Conservation (phyloP, 2,113 vertebrate genomes). For the Osmerus eperlanus region DNA sequence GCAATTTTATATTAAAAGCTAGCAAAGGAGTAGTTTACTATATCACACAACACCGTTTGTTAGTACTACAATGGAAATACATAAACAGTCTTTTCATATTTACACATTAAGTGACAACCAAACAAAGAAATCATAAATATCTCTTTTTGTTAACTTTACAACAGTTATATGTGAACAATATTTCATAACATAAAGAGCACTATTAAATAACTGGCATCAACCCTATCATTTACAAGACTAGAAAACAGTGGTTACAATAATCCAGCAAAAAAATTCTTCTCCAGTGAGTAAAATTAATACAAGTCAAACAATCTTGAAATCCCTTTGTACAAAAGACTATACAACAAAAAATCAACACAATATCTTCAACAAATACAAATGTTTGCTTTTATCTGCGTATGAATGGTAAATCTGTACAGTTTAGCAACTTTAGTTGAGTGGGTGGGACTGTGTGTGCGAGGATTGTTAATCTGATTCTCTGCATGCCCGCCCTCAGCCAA, state of each 20-base stretch:
- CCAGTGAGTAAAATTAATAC: constrained; percentile 92
- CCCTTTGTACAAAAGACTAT: constrained; percentile 78
- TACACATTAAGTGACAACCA: constrained; percentile 76
- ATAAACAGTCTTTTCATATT: constrained; percentile 79
- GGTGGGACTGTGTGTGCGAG: constrained; percentile 57
- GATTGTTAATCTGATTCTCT: constrained; percentile 42
- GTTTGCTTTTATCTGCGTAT: constrained; percentile 52
- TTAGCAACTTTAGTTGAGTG: constrained; percentile 55
- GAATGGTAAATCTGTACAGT: constrained; percentile 76
- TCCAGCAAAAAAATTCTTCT: constrained; percentile 83
- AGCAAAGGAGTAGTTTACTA: constrained; percentile 76
- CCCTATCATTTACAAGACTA: constrained; percentile 72
- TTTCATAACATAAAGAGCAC: constrained; percentile 69
- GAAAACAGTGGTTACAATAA: constrained; percentile 95
- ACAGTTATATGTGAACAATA: constrained; percentile 73
- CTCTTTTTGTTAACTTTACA: constrained; percentile 81
- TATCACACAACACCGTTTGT: constrained; percentile 78
- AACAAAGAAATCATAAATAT: constrained; percentile 76
- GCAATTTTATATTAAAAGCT: constrained; percentile 82
- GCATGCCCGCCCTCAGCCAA: constrained; percentile 36
- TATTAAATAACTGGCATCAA: constrained; percentile 80
- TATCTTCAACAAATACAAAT: constrained; percentile 64
- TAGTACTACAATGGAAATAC: constrained; percentile 79
- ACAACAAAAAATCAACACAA: constrained; percentile 81
- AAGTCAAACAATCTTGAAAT: constrained; percentile 68